Conservation (phyloP, 2,797 vertebrate species). For the Taenioides sp. region DNA sequence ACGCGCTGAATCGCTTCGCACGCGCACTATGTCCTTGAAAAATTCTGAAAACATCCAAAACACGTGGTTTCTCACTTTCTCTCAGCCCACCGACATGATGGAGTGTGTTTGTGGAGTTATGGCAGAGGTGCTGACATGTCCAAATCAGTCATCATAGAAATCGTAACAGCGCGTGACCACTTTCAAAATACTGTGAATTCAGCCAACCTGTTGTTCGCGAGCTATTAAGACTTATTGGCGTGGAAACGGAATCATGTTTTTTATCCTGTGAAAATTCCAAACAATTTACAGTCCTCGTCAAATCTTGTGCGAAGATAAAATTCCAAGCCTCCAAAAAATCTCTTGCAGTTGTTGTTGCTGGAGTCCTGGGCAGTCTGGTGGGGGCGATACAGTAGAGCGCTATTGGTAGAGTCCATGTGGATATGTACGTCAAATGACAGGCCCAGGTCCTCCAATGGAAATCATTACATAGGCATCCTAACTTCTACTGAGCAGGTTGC, state of each 20-base stretch:
- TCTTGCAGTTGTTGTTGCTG: constrained; percentile 4
- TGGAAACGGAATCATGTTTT: background rate
- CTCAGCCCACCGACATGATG: constrained; percentile 20
- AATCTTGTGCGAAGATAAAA: background rate
- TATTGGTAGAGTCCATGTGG: background rate
- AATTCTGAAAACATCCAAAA: constrained; percentile 51
- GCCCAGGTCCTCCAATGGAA: background rate
- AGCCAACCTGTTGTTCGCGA: background rate
- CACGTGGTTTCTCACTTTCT: constrained; percentile 63
- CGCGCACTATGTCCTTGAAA: constrained; percentile 34
- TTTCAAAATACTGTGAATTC: background rate
- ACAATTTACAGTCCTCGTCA: background rate
- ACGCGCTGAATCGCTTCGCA: constrained; percentile 24
- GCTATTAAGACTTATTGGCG: no score
- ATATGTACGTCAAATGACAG: no score
- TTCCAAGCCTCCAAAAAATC: background rate
- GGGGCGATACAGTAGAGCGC: constrained; percentile 35
- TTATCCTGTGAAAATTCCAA: background rate
- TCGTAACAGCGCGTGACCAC: background rate
- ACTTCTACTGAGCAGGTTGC: background rate
- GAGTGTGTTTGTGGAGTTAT: constrained; percentile 29
- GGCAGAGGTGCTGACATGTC: constrained; percentile 40
- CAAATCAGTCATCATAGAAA: constrained; percentile 45
- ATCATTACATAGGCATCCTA: background rate
- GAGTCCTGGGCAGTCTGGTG: background rate